phyloP scores from a whole-genome alignment of 2,888 invertebrate species.

The Harpalus rufipes region DNA sequence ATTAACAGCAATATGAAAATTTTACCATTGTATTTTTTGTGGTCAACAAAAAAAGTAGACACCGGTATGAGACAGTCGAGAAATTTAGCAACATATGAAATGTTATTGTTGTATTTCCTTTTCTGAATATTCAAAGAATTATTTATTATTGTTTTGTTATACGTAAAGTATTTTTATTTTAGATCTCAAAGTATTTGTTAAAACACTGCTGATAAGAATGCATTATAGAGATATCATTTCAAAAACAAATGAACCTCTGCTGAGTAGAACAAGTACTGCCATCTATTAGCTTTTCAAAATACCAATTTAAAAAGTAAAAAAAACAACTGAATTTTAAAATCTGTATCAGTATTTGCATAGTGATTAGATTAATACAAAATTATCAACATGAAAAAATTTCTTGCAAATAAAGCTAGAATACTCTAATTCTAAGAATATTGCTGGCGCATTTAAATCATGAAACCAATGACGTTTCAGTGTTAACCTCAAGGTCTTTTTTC shows the following conservation, averaged over 20 bases:
- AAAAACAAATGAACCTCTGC: no score
- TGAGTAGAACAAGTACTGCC: background rate
- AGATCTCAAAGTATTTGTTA: background rate
- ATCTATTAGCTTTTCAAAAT: background rate
- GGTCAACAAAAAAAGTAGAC: no score
- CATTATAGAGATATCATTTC: no score
- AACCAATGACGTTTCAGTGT: conserved; percentile 15
- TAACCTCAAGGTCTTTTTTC: conserved; percentile 10
- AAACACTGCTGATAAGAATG: background rate
- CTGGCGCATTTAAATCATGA: background rate
- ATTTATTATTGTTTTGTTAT: no score
- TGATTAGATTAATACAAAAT: conserved; percentile 8
- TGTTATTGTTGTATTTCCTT: no score
- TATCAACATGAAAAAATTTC: conserved; percentile 3
- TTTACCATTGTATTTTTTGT: no score
- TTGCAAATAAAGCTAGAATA: background rate
- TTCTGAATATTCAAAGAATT: no score
- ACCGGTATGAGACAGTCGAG: no score
- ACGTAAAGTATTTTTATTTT: no score
- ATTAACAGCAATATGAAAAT: no score
- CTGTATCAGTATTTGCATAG: conserved; percentile 6
- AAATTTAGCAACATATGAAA: no score
- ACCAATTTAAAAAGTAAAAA: conserved; percentile 1
- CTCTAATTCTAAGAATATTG: background rate
- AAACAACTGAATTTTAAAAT: background rate